Percentiles rank a stretch among this genome's conserved stretches.
Evolutionary conservation across 2,113 vertebrate species (phyloP).

Genomic region (Peromyscus maniculatus): DNA sequence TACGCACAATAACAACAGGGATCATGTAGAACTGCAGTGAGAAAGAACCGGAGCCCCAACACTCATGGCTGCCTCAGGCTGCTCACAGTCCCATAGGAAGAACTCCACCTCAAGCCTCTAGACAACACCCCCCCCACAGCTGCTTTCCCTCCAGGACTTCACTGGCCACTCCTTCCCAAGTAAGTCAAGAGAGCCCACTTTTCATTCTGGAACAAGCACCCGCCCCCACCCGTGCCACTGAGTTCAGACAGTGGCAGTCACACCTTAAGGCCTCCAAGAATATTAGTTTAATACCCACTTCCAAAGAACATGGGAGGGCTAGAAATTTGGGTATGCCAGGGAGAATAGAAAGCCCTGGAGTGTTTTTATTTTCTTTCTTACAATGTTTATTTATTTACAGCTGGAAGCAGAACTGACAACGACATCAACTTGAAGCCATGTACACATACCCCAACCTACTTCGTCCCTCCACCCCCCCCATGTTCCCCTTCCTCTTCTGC

Average conservation of each 20-base stretch:
- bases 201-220: background rate
- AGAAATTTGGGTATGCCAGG: background rate
- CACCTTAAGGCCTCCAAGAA: background rate
- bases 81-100: background rate
- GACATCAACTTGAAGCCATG: background rate
- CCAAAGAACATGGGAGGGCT: background rate
- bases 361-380: background rate
- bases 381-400: background rate
- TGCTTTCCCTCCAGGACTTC: background rate
- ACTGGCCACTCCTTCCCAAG: background rate
- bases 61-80: accelerated
- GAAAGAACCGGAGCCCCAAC: background rate
- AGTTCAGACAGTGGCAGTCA: background rate
- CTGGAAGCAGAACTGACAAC: background rate
- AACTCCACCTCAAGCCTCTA: background rate
- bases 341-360: background rate
- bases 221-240: background rate
- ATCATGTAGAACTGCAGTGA: background rate
- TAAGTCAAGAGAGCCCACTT: background rate
- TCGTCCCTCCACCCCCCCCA: background rate
- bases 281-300: background rate
- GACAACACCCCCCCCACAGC: background rate
- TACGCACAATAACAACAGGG: background rate
- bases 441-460: background rate
- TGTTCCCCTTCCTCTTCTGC: background rate